phyloP scores from a whole-genome alignment of 2,113 vertebrate species.

The Illadopsis cleaveri region DNA sequence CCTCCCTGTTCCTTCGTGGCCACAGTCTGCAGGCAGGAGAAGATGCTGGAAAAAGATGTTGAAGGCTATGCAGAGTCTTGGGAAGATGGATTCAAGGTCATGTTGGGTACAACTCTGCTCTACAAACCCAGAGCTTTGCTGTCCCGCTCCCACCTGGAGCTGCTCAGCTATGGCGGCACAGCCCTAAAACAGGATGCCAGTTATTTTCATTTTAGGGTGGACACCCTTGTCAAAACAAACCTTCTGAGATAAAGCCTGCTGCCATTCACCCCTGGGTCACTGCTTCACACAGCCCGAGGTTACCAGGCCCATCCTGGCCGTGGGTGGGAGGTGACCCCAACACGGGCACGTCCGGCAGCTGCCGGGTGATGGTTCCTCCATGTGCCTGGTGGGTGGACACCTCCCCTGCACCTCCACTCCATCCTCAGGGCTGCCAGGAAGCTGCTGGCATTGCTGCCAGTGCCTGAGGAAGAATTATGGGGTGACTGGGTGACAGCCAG shows the following conservation, averaged over 20 bases:
- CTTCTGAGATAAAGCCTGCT: neutral
- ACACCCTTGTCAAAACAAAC: neutral
- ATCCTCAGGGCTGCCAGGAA: neutral
- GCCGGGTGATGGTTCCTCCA: neutral
- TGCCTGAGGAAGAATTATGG: neutral
- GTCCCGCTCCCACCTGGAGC: fast-evolving
- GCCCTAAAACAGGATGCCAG: neutral
- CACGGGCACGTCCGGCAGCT: fast-evolving
- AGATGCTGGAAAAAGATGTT: neutral
- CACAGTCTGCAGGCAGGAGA: neutral
- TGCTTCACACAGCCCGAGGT: neutral
- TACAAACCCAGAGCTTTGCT: neutral
- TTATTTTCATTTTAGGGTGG: neutral
- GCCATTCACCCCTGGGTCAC: neutral
- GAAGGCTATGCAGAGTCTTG: neutral
- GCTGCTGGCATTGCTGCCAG: neutral
- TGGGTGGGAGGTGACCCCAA: neutral
- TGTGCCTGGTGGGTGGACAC: neutral
- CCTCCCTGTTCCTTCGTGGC: neutral
- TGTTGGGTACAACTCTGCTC: neutral
- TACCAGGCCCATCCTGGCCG: neutral
- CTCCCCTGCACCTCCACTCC: neutral
- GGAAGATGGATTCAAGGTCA: neutral
- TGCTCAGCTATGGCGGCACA: fast-evolving
- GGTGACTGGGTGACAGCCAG: neutral